Conservation (phyloP, 2,113 vertebrate genomes). For the Nibea albiflora region DNA sequence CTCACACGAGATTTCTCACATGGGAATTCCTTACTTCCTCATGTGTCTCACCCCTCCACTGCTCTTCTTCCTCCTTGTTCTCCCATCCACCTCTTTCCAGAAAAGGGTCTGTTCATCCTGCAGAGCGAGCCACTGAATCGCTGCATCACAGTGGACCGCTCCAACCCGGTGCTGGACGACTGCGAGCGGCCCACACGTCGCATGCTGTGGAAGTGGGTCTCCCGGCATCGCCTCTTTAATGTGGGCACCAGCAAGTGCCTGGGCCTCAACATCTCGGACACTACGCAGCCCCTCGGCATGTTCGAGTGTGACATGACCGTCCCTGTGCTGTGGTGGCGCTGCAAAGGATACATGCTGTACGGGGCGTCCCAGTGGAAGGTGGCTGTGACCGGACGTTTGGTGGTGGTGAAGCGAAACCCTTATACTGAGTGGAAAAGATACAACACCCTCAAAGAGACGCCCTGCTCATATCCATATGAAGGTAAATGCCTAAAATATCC, state of each 20-base stretch:
- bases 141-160: conserved; percentile 84
- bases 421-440: conserved; percentile 87
- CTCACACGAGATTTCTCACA: not conserved
- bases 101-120: conserved; percentile 90
- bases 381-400: conserved; percentile 73
- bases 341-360: conserved; percentile 82
- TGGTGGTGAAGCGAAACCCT: conserved; percentile 84
- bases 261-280: conserved; percentile 86
- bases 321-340: conserved; percentile 87
- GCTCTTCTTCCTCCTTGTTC: not conserved
- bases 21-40: not conserved
- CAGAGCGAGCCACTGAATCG: conserved; percentile 85
- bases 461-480: conserved; percentile 90
- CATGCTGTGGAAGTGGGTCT: conserved; percentile 97
- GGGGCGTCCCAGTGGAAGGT: conserved; percentile 86
- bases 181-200: conserved; percentile 83
- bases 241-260: conserved; percentile 88
- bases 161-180: conserved; percentile 84
- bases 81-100: conserved; percentile 72
- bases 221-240: conserved; percentile 90
- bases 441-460: conserved; percentile 83
- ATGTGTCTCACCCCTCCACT: not conserved
- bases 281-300: conserved; percentile 81
- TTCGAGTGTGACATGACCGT: conserved; percentile 87
- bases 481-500: conserved; percentile 76